A percentile compares a stretch with the other conserved stretches of the same genome.
Evolutionary conservation across 2,113 vertebrate species (phyloP).

Genomic region (Malaclemys terrapin): DNA sequence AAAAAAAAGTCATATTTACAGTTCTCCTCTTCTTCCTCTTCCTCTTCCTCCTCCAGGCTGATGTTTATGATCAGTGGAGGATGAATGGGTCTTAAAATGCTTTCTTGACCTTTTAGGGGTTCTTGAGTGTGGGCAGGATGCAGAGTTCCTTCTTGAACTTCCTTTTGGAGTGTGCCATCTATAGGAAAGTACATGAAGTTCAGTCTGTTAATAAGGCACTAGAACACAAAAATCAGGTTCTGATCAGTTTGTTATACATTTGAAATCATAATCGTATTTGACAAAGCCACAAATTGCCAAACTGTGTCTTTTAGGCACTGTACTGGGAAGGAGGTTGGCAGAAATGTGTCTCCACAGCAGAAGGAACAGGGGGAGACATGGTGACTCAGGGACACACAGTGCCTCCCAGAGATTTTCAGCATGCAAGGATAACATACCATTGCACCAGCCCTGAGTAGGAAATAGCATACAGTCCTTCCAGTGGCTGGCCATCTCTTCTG

Average conservation of each 20-base stretch:
- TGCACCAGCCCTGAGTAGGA: not conserved
- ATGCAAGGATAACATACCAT: not conserved
- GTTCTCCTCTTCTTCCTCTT: constrained; percentile 61
- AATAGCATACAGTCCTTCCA: not conserved
- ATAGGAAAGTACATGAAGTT: constrained; percentile 19
- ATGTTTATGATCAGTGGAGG: constrained; percentile 75
- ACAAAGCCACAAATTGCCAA: not conserved
- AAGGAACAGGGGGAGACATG: not conserved
- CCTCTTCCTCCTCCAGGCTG: constrained; percentile 71
- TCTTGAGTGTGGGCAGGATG: constrained; percentile 46
- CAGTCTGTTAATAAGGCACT: not conserved
- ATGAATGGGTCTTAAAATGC: constrained; percentile 66
- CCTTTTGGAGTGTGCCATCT: constrained; percentile 65
- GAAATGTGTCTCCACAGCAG: not conserved
- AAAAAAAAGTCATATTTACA: constrained; percentile 57
- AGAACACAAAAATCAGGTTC: not conserved
- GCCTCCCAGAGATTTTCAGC: not conserved
- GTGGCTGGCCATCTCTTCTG: not conserved
- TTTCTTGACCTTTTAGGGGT: constrained; percentile 51
- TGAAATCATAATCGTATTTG: not conserved
- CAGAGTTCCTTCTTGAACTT: constrained; percentile 59
- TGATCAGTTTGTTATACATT: not conserved
- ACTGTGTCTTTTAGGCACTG: not conserved
- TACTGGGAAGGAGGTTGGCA: not conserved
- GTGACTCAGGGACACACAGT: not conserved